Base-by-base conservation (phyloP, 35 echinoderm and acorn worm genomes). In the Holothuria glaberrima region DNA sequence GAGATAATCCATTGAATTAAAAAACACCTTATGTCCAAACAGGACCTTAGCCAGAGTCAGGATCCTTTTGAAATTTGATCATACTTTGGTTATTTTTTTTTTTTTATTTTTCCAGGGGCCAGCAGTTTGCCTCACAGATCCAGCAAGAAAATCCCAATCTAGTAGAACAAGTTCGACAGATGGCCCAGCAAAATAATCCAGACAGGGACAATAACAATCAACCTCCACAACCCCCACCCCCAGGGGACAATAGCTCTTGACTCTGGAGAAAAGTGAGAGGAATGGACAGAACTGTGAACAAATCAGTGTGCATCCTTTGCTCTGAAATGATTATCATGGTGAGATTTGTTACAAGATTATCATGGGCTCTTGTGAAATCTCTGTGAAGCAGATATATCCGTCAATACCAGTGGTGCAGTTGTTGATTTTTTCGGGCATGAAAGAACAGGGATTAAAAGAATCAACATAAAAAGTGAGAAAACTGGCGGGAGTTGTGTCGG, bases 81-180 rank as follows among this genome's bases (percentile, higher is more conserved):
- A 41, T 7, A 4, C 7, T 41, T 2, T 7, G 7, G 36, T 2
- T 4, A 41, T 41, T 41, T 41, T 41, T 2, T 41, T 41, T 41
- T 41, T 7, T 4, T 41, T 9, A 54, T 25, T 50, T 25, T 30
- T 58, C 22, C 80, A 91, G 90, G 80, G 90, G 90, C 35, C 90
- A 91, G 50, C 90, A 91, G 46, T 48, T 91, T 83, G 90, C 90
- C 44, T 62, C 58, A 52, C 90, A 91, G 74, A 68, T 91, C n/a
- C 90, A 91, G 59, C 65, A 83, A 46, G n/a, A 82, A 12, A 91
- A 91, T 86, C 90, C 90, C 25, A 65, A 91, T 73, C 48, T 91
- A 50, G 90, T 91, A 46, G 90, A 91, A 66, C 90, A 91, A 29
- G 52, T 91, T n/a, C 65, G 80, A 44, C 79, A 85, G 48, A 48